Evolutionary conservation across 2,797 vertebrate genomes (phyloP), one percentile per base, ranked within the genome.

Genomic region (Amazona ochrocephala): DNA sequence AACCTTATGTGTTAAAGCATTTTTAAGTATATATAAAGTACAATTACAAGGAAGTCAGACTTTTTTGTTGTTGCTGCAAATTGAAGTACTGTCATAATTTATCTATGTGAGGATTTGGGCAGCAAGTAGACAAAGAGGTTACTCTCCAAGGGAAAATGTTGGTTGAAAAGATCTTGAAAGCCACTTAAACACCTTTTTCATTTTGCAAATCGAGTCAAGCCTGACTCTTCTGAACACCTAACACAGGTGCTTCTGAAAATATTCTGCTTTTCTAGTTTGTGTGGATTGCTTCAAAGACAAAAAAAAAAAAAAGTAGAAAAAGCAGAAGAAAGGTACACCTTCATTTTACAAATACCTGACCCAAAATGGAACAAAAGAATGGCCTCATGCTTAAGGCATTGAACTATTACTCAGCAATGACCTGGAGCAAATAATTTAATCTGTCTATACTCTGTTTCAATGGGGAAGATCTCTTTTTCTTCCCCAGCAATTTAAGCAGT

Each of bases 261-360:
- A 87, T 70, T 94, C 76, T 60, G 64, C 15, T 84, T 90, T 92
- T 84, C 80, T 62, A 32, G 42, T 84, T 79, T 64, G 44, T 79
- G 60, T 45, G 41, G 48, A 64, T 58, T 70, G 13, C 42, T 80
- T 79, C 15, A 71, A 86, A 71, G 18, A 37, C 37, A 37, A 37
- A 30, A 67, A 41, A 47, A 41, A 41, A 71, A 75, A 68, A 26
- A 34, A 13, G 14, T 17, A 75, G n/a, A 47, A 81, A 74, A 87
- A 82, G 3, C 18, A 91, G 44, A 68, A 79, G n/a, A 81, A 93
- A 83, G 24, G 27, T 89, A 76, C 10, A 56, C 29, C 73, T 84
- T 91, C 62, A 92, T 93, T 92, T 92, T 87, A 70, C 76, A 88
- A 96, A 96, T 88, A 91, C 62, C 62, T 93, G 70, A 92, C 50